Evolutionary conservation across 2,113 vertebrate species (phyloP), one percentile per base, ranked within the genome.

Genomic region (Eidolon helvum): DNA sequence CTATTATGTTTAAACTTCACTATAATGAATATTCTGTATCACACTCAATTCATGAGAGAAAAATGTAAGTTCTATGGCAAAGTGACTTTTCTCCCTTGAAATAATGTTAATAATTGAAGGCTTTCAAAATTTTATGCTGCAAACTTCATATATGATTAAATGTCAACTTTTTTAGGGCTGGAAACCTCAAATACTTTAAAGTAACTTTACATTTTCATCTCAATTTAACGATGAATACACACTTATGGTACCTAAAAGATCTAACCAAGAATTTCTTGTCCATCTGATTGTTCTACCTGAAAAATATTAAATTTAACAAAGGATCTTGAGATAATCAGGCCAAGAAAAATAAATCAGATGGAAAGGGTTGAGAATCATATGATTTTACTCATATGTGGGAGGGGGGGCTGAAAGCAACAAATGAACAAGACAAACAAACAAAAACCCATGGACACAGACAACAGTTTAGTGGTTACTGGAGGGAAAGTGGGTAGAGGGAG

Each of bases 61-160:
- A 97, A 96, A 91, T 69, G 2, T 35, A 92, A 79, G 30, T 92
- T 90, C 53, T 85, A 8, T 80, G 83, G 69, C 74, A 96, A 94
- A 80, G 38, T 90, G 63, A 28, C 15, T 74, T 92, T 84, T 65
- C 8, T 24, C 30, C 35, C 12, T n/a, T 22, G 21, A 91, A 95
- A 92, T 78, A 88, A 68, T 48, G 53, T 91, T 96, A 79, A 93
- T 93, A 91, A 96, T 91, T 95, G n/a, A 90, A 92, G 80, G 63
- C 10, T 87, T 96, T 93, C 45, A 92, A 90, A 94, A 72, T 72
- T 77, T 57, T 50, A 71, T 45, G 21, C 33, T 66, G 30, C 1
- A 87, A 92, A 88, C 90, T 97, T 89, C 35, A 93, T 33, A 92
- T 87, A 9, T 79, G 57, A 92, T 90, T 96, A 96, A 91, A 95